phyloP scores from a whole-genome alignment of 2,797 vertebrate genomes.

The Hydrophis major region DNA sequence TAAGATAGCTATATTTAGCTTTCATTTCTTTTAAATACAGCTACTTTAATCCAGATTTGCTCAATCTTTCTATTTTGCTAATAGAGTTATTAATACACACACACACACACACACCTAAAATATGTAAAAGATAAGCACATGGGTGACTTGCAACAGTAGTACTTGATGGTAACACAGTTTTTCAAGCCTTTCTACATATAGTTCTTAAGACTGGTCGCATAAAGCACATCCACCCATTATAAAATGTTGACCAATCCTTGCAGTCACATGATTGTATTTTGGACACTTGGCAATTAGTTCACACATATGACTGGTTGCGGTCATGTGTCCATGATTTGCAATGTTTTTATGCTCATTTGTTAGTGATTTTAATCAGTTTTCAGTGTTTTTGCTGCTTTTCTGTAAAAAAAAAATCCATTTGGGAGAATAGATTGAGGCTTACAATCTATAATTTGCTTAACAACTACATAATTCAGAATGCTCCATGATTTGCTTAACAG shows the following conservation, averaged over 20 bases:
- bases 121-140: not conserved
- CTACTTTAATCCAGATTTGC: not conserved
- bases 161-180: not conserved
- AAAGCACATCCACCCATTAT: too few species aligned
- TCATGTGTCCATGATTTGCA: not conserved
- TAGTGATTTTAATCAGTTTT: not conserved
- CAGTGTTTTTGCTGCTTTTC: not conserved
- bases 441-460: not conserved
- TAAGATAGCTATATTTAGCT: not conserved
- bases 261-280: not conserved
- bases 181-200: not conserved
- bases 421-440: not conserved
- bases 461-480: not conserved
- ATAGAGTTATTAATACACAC: too few species aligned
- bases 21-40: not conserved
- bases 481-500: not conserved
- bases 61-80: not conserved
- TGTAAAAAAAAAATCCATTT: not conserved
- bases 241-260: not conserved
- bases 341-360: not conserved
- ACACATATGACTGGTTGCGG: fast-evolving
- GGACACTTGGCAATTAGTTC: not conserved
- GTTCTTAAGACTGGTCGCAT: too few species aligned
- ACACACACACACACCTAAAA: not conserved
- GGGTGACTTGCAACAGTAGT: not conserved